Percentiles rank a stretch among this genome's conserved stretches.
Evolutionary conservation across 1,140 invertebrate species (phyloP).

Genomic region (Drosophila repletoides): DNA sequence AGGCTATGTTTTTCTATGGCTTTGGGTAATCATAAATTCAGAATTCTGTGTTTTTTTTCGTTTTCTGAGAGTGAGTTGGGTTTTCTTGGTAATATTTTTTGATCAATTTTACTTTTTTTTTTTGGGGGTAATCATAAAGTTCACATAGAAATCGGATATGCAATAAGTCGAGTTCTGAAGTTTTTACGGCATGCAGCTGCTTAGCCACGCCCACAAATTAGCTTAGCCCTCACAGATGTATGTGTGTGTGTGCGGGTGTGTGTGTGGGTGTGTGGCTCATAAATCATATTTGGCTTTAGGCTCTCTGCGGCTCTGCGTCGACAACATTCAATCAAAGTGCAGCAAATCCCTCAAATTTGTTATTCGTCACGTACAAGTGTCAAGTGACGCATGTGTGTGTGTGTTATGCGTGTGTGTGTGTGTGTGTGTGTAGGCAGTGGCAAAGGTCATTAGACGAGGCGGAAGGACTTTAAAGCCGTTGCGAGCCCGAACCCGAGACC

Average conservation of each 20-base stretch:
- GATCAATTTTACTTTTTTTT: slow-evolving; percentile 12
- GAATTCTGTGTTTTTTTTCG: too few species aligned
- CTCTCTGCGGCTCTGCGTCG: slow-evolving; percentile 44
- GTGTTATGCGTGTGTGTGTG: slow-evolving; percentile 1
- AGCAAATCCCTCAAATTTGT: slow-evolving; percentile 74
- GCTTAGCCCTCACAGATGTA: neutral
- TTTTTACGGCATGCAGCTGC: neutral
- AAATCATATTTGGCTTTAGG: slow-evolving; percentile 75
- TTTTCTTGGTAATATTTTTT: too few species aligned
- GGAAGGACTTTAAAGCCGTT: slow-evolving; percentile 25
- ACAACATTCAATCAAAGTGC: slow-evolving; percentile 74
- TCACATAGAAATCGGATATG: slow-evolving; percentile 42
- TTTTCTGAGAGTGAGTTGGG: too few species aligned
- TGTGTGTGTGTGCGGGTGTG: neutral
- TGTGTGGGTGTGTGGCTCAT: slow-evolving; percentile 43
- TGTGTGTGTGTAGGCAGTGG: slow-evolving; percentile 10
- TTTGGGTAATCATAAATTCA: too few species aligned
- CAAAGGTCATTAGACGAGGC: slow-evolving; percentile 15
- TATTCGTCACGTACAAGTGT: slow-evolving; percentile 73
- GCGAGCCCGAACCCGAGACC: too few species aligned
- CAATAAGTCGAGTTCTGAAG: slow-evolving; percentile 41
- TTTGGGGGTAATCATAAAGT: slow-evolving; percentile 24
- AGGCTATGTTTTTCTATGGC: too few species aligned
- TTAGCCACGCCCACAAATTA: slow-evolving; percentile 24
- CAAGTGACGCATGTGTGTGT: slow-evolving; percentile 41